Conservation (phyloP, 2,113 vertebrate genomes). For the Cathartes aura region DNA sequence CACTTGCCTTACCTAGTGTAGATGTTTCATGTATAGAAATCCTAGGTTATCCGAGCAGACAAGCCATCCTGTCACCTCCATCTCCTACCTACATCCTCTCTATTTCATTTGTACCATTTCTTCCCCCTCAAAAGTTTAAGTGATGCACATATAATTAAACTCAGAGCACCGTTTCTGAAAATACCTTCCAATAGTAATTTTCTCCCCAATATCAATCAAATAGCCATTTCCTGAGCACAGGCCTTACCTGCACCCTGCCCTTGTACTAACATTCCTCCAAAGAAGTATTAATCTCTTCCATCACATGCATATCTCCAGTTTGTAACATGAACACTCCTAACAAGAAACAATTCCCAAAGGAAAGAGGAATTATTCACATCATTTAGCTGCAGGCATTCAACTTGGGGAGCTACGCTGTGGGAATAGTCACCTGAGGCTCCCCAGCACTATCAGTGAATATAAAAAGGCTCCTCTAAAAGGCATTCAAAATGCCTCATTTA, state of each 20-base stretch:
- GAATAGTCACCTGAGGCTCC: neutral
- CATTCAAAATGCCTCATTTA: neutral
- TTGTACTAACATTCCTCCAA: neutral
- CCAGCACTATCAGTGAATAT: neutral
- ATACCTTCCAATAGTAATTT: neutral
- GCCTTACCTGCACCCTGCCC: neutral
- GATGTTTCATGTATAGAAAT: neutral
- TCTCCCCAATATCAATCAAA: neutral
- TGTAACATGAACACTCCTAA: neutral
- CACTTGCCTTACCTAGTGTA: neutral
- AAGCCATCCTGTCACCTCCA: neutral
- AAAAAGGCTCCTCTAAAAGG: neutral
- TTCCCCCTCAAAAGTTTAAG: neutral
- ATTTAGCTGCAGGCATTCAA: neutral
- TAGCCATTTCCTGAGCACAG: neutral
- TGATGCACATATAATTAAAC: neutral
- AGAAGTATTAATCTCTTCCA: neutral
- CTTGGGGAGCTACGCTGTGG: neutral
- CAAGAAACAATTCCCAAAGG: neutral
- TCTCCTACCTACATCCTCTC: neutral
- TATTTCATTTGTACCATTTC: neutral
- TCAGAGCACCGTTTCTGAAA: neutral
- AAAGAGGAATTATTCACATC: neutral
- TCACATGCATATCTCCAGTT: neutral
- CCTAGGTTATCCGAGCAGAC: neutral